A percentile compares a stretch with the other conserved stretches of the same genome.
Conservation (phyloP, 1,140 invertebrate genomes). For the Lycorma delicatula region DNA sequence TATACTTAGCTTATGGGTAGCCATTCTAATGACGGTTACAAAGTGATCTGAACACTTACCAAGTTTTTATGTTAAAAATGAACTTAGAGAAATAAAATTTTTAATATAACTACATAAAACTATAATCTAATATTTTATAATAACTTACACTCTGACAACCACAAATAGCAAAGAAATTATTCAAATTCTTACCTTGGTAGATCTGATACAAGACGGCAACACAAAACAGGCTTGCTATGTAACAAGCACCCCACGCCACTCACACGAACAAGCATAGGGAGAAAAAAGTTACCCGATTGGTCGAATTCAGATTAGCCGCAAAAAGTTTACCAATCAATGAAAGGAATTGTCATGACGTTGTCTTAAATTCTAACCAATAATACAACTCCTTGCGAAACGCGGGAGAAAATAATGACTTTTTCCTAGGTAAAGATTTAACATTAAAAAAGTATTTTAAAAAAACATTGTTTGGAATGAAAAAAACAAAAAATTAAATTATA, state of each 20-base stretch:
- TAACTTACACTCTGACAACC: constrained; percentile 40
- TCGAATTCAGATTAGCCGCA: constrained; percentile 50
- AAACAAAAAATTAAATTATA: no score
- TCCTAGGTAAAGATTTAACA: no score
- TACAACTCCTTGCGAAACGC: constrained; percentile 1
- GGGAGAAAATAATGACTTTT: constrained; percentile 1
- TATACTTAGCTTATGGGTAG: constrained; percentile 33
- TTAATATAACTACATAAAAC: constrained; percentile 1
- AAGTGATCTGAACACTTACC: constrained; percentile 13
- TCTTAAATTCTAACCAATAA: neutral
- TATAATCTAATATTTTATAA: neutral
- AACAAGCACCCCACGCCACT: constrained; percentile 48
- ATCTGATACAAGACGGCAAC: no score
- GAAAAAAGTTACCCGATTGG: constrained; percentile 45
- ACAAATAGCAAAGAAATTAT: constrained; percentile 41
- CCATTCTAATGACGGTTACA: constrained; percentile 40
- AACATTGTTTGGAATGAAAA: no score
- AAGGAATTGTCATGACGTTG: neutral
- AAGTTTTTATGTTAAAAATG: neutral
- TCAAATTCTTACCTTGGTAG: constrained; percentile 48
- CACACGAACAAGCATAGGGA: constrained; percentile 44
- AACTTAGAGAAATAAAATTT: neutral
- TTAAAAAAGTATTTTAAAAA: no score
- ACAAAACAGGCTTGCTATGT: constrained; percentile 40
- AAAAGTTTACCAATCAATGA: constrained; percentile 46